Evolutionary conservation across 2,797 vertebrate species (phyloP), one percentile per base, ranked within the genome.

Genomic region (Pygocentrus nattereri): DNA sequence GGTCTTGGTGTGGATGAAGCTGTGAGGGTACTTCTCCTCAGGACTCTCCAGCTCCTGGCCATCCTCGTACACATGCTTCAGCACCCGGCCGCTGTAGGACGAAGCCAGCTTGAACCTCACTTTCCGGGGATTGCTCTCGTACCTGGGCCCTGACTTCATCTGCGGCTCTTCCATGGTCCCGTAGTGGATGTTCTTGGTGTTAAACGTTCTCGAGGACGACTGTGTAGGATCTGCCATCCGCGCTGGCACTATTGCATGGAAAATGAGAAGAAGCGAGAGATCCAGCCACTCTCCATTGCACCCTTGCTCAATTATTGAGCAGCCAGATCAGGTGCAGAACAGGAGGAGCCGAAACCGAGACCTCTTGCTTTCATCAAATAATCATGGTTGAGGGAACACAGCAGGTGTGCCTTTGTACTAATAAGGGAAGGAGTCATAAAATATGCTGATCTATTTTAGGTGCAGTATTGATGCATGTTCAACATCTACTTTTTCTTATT

Each of bases 81-180:
- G 79, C 74, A 99, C 96, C 0, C 98, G 93, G 0, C 98, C 97
- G 0, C 97, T 99, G 93, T 96, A 97, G 4, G 97, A 95, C 0
- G 98, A 99, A 0, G 97, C 97, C 74, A 99, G 95, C 87, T 96
- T 97, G 91, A 99, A 99, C 84, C 98, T 93, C 68, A 99, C 97
- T 92, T 98, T 98, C 84, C 96, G 95, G 77, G 96, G 95, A 85
- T 95, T 97, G 54, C 77, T 88, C 78, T 97, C 96, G 0, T 93
- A 94, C 65, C 85, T 86, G 74, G 93, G 94, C 70, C 76, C 90
- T 49, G 91, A 85, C 62, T 95, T 96, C 89, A 90, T 93, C 87
- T 95, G 95, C 0, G 92, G 84, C 84, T 98, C 96, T 25, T 97
- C 96, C 97, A 99, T 99, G 83, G 71, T 82, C 18, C 5, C 31